phyloP scores from a whole-genome alignment of 2,888 invertebrate genomes.

The Aricia artaxerxes region DNA sequence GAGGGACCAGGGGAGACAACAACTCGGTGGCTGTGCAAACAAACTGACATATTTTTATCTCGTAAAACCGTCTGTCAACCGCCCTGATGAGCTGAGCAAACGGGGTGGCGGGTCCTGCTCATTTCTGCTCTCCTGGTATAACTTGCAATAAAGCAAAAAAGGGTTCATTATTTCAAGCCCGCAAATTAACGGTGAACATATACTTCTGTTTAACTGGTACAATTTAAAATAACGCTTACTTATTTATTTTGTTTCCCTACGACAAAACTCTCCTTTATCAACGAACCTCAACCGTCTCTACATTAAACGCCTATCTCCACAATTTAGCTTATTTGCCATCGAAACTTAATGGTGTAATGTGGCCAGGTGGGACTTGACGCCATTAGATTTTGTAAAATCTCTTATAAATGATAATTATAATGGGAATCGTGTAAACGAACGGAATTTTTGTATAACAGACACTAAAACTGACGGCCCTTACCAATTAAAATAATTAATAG shows the following conservation, averaged over 20 bases:
- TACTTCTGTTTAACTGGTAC: not conserved
- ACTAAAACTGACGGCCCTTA: slow-evolving; percentile 28
- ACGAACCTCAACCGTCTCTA: no score
- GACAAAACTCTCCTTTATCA: no score
- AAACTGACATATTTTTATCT: slow-evolving; percentile 76
- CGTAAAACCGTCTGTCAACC: slow-evolving; percentile 54
- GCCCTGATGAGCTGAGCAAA: slow-evolving; percentile 55
- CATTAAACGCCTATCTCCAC: no score
- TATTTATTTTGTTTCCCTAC: no score
- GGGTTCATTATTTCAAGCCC: not conserved
- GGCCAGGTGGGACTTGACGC: not conserved
- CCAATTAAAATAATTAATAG: slow-evolving; percentile 29
- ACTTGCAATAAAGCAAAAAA: not conserved
- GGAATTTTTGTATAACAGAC: slow-evolving; percentile 25
- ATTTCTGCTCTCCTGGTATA: slow-evolving; percentile 46
- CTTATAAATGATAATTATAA: slow-evolving; percentile 18
- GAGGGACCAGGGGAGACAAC: slow-evolving; percentile 42
- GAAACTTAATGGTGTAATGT: not conserved
- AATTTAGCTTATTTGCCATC: not conserved
- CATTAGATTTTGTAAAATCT: not conserved
- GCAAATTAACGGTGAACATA: not conserved
- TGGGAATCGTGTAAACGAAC: slow-evolving; percentile 22
- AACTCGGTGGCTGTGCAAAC: slow-evolving; percentile 43
- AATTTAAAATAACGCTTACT: not conserved
- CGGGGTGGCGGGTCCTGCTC: slow-evolving; percentile 70